A percentile compares a stretch with the other conserved stretches of the same genome.
Evolutionary conservation across 2,113 vertebrate genomes (phyloP).

Genomic region (Cyanocitta stelleri): DNA sequence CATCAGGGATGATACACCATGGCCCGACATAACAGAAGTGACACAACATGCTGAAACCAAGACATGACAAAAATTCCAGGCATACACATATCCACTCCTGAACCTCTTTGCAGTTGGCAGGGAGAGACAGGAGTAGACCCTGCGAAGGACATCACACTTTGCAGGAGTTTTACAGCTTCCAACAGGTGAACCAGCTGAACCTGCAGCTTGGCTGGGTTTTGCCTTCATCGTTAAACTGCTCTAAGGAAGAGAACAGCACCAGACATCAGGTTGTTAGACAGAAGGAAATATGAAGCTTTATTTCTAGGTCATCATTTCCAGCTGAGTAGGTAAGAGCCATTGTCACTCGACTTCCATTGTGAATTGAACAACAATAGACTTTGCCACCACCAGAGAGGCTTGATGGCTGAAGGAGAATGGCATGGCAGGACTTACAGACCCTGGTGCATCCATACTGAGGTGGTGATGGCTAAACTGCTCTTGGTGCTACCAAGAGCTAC

Average conservation of each 20-base stretch:
- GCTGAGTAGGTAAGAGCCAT: background rate
- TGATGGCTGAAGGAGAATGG: background rate
- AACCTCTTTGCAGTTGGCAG: background rate
- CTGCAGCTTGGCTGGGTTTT: background rate
- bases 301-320: background rate
- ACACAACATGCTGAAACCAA: background rate
- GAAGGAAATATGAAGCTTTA: background rate
- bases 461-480: background rate
- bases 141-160: accelerated
- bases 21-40: background rate
- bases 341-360: background rate
- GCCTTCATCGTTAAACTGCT: background rate
- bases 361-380: background rate
- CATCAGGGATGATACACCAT: background rate
- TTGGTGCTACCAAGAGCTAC: background rate
- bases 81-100: accelerated
- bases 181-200: background rate
- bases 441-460: background rate
- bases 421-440: background rate
- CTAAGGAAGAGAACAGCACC: background rate
- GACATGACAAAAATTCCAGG: background rate
- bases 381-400: background rate
- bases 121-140: background rate
- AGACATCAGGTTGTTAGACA: background rate
- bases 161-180: background rate